These are phyloP conservation scores for Drosophila truncata DNA, from an alignment of 1,140 invertebrate species.

Conservation along the genomic window DNA sequence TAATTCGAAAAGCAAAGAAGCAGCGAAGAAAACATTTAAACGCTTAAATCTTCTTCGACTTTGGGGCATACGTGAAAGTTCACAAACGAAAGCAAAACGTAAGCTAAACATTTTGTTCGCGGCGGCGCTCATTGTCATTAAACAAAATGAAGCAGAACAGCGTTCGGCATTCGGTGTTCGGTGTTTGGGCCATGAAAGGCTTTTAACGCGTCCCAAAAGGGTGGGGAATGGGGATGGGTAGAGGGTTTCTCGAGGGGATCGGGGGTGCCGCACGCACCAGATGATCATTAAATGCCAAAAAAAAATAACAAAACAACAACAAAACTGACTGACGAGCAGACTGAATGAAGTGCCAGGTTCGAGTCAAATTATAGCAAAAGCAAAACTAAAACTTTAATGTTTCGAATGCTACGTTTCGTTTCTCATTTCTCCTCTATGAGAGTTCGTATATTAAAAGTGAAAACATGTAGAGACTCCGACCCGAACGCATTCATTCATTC, in stretches of 20 bases:
- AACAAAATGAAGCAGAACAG: constrained; percentile 81
- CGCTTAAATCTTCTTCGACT: constrained; percentile 69
- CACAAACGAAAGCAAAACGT: constrained; percentile 78
- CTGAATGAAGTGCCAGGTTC: constrained; percentile 55
- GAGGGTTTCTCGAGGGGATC: constrained; percentile 5
- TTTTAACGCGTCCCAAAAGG: constrained; percentile 53
- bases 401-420: constrained; percentile 76
- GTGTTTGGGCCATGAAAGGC: constrained; percentile 66
- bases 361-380: constrained; percentile 77
- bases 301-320: constrained; percentile 27
- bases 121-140: constrained; percentile 76
- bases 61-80: constrained; percentile 73
- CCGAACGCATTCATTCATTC: constrained; percentile 37
- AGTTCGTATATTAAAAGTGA: constrained; percentile 75
- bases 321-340: constrained; percentile 45
- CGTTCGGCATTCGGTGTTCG: constrained; percentile 33
- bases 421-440: constrained; percentile 54
- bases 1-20: constrained; percentile 58
- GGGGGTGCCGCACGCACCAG: constrained; percentile 46
- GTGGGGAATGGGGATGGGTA: constrained; percentile 24
- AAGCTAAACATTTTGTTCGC: constrained; percentile 55
- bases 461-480: constrained; percentile 66
- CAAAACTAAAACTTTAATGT: constrained; percentile 75
- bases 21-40: constrained; percentile 65
- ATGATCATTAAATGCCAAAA: constrained; percentile 83